phyloP scores from a whole-genome alignment of 2,888 invertebrate genomes.

The Caenorhabditis sp. region DNA sequence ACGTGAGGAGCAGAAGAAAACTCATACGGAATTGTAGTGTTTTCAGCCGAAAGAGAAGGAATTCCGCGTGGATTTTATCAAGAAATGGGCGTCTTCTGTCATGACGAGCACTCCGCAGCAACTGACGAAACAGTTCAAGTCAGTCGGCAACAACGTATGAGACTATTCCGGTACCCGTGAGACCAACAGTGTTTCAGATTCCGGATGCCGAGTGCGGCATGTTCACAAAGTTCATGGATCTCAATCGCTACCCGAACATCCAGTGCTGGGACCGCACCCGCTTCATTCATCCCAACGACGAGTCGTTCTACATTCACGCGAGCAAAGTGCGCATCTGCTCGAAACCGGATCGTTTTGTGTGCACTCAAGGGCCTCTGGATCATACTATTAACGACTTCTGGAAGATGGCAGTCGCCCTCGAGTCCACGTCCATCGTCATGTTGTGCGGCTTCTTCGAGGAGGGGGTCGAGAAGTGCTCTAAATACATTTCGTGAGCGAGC shows the following conservation, averaged over 20 bases:
- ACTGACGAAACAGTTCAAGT: constrained; percentile 20
- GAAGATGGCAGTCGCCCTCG: constrained; percentile 23
- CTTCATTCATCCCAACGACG: constrained; percentile 26
- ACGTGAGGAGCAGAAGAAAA: no score
- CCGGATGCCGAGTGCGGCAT: constrained; percentile 6
- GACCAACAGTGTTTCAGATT: background rate
- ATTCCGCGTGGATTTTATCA: constrained; percentile 11
- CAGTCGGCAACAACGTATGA: background rate
- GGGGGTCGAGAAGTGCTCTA: constrained; percentile 35
- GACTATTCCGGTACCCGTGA: background rate
- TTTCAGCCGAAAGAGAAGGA: constrained; percentile 11
- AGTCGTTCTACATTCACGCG: constrained; percentile 43
- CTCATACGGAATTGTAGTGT: no score
- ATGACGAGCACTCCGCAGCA: constrained; percentile 16
- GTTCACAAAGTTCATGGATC: background rate
- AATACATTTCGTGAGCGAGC: constrained; percentile 21
- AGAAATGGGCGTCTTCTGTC: background rate
- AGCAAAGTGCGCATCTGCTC: constrained; percentile 17
- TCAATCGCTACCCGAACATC: constrained; percentile 44
- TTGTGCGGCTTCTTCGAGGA: constrained; percentile 35
- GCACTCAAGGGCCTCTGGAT: constrained; percentile 43
- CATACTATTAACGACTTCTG: constrained; percentile 38
- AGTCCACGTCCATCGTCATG: constrained; percentile 34
- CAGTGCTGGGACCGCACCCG: constrained; percentile 39
- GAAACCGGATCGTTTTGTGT: constrained; percentile 35